Evolutionary conservation across 2,888 invertebrate species (phyloP).

Genomic region (Eudemis profundana): DNA sequence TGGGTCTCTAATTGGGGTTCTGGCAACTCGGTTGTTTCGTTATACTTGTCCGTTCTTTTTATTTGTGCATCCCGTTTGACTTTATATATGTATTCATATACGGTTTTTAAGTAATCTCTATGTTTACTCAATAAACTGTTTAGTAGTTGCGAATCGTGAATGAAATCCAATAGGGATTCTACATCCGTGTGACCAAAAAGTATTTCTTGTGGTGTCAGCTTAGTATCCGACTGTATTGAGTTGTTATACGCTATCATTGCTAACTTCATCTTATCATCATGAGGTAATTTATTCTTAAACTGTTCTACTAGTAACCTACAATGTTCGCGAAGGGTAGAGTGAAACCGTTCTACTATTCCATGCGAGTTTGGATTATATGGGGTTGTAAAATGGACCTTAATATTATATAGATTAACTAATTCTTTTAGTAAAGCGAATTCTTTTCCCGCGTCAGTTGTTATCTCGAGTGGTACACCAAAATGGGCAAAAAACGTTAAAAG

Average conservation of each 20-base stretch:
- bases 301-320: not conserved
- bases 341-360: not conserved
- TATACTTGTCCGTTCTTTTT: too few relatives aligned
- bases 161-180: not conserved
- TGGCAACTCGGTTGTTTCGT: too few relatives aligned
- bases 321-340: not conserved
- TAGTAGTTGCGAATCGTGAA: not conserved
- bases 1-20: not conserved
- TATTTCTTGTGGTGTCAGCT: not conserved
- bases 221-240: not conserved
- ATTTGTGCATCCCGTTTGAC: not conserved
- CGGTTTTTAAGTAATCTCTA: conserved; percentile 1
- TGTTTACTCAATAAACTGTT: not conserved
- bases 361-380: conserved; percentile 1
- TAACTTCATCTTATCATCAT: conserved; percentile 5
- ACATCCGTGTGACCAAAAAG: not conserved
- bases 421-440: not conserved
- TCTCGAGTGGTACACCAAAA: not conserved
- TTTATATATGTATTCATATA: conserved; percentile 6
- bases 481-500: not conserved
- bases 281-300: not conserved
- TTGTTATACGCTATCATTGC: conserved; percentile 1
- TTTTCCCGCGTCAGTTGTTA: not conserved
- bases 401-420: not conserved
- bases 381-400: conserved; percentile 3